Evolutionary conservation across 1,140 invertebrate species (phyloP).

Genomic region (Microplitis demolitor): DNA sequence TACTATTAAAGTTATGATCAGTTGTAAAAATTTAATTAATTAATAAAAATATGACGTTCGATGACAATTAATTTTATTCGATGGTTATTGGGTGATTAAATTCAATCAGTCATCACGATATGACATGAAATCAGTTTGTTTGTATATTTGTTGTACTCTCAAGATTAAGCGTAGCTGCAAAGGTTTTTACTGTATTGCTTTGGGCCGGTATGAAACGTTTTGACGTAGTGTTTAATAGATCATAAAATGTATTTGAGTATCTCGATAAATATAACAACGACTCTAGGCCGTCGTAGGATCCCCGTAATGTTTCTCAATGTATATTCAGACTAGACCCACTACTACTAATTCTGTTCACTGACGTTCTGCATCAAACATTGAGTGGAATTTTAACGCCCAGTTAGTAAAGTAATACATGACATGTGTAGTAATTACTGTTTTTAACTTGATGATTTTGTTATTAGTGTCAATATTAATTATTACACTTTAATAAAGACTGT

Average conservation of each 20-base stretch:
- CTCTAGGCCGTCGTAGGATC: constrained; percentile 42
- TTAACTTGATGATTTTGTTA: no score
- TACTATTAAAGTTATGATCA: no score
- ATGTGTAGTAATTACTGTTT: no score
- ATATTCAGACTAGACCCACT: neutral
- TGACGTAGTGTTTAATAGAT: constrained; percentile 60
- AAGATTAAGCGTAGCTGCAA: constrained; percentile 28
- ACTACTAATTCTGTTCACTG: constrained; percentile 10
- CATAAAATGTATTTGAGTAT: constrained; percentile 59
- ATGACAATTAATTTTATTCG: neutral
- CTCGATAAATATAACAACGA: constrained; percentile 60
- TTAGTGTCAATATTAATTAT: no score
- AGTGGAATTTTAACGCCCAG: no score
- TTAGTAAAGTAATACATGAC: no score
- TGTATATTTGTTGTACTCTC: constrained; percentile 5
- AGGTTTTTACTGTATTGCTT: constrained; percentile 30
- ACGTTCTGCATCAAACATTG: neutral
- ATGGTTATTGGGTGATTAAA: neutral
- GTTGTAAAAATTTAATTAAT: neutral
- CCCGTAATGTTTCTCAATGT: constrained; percentile 23
- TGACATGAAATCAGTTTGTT: neutral
- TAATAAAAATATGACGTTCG: neutral
- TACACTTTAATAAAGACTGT: no score
- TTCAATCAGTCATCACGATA: neutral
- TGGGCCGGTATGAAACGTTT: constrained; percentile 44